phyloP scores from a whole-genome alignment of 2,888 invertebrate genomes.

The Stratiomys singularior region DNA sequence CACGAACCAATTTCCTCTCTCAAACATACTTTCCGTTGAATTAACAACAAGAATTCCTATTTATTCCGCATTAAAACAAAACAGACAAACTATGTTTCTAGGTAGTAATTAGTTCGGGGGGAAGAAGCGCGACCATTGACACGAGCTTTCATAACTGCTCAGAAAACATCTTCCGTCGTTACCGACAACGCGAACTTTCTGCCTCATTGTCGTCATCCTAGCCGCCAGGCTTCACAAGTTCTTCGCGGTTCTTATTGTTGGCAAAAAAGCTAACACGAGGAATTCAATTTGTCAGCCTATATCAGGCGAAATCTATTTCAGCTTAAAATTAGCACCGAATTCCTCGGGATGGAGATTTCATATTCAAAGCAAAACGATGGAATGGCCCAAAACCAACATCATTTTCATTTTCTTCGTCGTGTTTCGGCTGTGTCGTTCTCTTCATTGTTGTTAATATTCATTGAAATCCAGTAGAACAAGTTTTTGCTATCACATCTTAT shows the following conservation, averaged over 20 bases:
- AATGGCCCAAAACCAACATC: background rate
- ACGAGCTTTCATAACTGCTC: background rate
- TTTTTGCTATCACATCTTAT: conserved; percentile 8
- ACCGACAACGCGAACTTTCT: background rate
- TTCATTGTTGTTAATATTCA: background rate
- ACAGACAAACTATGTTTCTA: background rate
- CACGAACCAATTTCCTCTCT: conserved; percentile 17
- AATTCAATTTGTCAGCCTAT: conserved; percentile 34
- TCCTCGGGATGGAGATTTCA: background rate
- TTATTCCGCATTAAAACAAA: conserved; percentile 12
- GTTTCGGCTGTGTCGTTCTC: background rate
- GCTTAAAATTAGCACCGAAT: conserved; percentile 38
- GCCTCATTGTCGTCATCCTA: background rate
- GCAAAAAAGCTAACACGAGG: background rate
- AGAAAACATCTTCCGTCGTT: background rate
- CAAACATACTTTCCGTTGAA: conserved; percentile 18
- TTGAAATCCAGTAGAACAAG: conserved; percentile 28
- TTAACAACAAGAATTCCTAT: conserved; percentile 28
- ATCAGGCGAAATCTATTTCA: conserved; percentile 24
- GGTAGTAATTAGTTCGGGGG: conserved; percentile 14
- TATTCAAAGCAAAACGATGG: background rate
- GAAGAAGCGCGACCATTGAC: background rate
- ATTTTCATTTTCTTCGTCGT: background rate
- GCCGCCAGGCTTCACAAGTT: background rate
- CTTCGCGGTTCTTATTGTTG: conserved; percentile 1